Evolutionary conservation across 2,113 vertebrate genomes (phyloP), one percentile per base, ranked within the genome.

Genomic region (Gambusia affinis): DNA sequence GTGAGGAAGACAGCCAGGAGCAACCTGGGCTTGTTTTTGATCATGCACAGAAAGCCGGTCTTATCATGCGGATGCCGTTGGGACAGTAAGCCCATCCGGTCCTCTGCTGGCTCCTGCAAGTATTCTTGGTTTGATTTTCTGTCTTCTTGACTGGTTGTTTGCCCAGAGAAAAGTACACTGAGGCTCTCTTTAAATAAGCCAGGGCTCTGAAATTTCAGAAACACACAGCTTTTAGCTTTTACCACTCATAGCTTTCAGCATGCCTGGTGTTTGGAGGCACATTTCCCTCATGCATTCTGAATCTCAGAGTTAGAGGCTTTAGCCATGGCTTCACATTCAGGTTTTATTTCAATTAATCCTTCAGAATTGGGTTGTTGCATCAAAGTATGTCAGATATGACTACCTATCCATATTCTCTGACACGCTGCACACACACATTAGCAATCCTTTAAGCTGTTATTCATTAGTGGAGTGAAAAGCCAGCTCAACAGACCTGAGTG

Each of bases 291-390:
- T 74, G 62, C 42, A 44, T 60, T 64, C 35, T 65, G 17, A 27
- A 30, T 3, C 2, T 37, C 28, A 24, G 30, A 67, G 60, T 73
- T 51, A 19, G 62, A 27, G 17, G 37, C 66, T 84, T 75, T 57
- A 68, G 39, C 67, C 57, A 64, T 51, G 70, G 71, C 76, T 71
- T 67, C 30, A 67, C 64, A 67, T 31, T 71, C 37, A 35, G 70
- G 31, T 35, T 78, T 62, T 70, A 77, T 88, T 88, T 88, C 78
- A 91, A 89, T 91, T 82, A 89, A 84, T 84, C 72, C 67, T 42
- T 31, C 77, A 78, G 70, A 85, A 81, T 24, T 60, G n/a, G 44
- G 72, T 82, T 84, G 82, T 77, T 69, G 61, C 67, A 79, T 75
- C 67, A 75, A 65, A 64, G 54, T 31, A 47, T 79, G 75, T 82